Conservation (phyloP, 2,888 invertebrate genomes). For the Chloroclysta siterata region DNA sequence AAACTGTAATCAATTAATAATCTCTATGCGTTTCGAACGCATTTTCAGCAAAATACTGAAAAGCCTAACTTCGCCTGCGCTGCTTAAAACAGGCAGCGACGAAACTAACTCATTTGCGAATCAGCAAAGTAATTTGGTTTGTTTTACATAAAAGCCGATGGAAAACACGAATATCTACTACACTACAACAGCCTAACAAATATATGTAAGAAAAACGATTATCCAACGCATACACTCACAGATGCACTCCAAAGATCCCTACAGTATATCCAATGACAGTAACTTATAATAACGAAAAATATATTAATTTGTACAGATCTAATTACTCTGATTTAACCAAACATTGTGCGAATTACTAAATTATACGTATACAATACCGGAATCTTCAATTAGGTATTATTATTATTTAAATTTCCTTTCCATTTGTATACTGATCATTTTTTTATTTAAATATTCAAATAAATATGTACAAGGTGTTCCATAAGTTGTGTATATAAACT, state of each 20-base stretch:
- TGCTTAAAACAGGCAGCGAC: slow-evolving; percentile 14
- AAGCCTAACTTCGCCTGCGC: slow-evolving; percentile 1
- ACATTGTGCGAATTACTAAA: slow-evolving; percentile 26
- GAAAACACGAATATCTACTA: slow-evolving; percentile 9
- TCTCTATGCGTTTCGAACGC: slow-evolving; percentile 28
- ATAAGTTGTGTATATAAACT: no score
- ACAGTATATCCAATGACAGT: not conserved
- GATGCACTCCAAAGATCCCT: slow-evolving; percentile 3
- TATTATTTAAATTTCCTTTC: not conserved
- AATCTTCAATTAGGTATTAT: not conserved
- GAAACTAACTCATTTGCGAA: slow-evolving; percentile 1
- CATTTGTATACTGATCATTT: no score
- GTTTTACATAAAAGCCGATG: slow-evolving; percentile 9
- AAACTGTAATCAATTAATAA: slow-evolving; percentile 21
- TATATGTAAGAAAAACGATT: slow-evolving; percentile 11
- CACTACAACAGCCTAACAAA: slow-evolving; percentile 14
- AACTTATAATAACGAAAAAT: slow-evolving; percentile 10
- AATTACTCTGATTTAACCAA: slow-evolving; percentile 25
- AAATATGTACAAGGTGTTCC: no score
- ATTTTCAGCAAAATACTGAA: slow-evolving; percentile 21
- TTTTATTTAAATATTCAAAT: no score
- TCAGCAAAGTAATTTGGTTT: slow-evolving; percentile 1
- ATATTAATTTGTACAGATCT: slow-evolving; percentile 27
- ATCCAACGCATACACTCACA: slow-evolving; percentile 15
- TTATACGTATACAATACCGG: slow-evolving; percentile 9